These are phyloP conservation scores for Coturnix japonica DNA, from an alignment of 2,113 vertebrate genomes.

Conservation along the genomic window DNA sequence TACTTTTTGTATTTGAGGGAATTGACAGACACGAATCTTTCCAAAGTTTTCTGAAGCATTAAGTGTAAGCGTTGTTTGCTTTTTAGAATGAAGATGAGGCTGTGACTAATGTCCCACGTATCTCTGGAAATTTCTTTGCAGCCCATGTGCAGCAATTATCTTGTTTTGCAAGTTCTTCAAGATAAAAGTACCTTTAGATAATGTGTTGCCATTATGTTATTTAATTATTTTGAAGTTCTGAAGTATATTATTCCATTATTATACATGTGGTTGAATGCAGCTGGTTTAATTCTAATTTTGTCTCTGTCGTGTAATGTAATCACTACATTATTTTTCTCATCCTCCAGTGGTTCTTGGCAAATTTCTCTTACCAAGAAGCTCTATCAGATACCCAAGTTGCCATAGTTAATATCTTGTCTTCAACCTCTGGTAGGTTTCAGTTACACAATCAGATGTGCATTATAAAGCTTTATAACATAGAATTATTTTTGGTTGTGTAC, in stretches of 20 bases:
- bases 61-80: background rate
- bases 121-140: background rate
- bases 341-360: constrained; percentile 95
- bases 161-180: background rate
- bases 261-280: accelerated
- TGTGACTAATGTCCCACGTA: background rate
- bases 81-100: background rate
- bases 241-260: background rate
- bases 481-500: background rate
- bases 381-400: constrained; percentile 93
- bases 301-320: background rate
- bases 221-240: background rate
- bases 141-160: background rate
- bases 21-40: background rate
- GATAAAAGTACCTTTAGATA: constrained; percentile 4
- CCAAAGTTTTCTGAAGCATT: background rate
- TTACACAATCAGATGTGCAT: background rate
- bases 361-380: constrained; percentile 96
- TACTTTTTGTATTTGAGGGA: background rate
- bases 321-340: constrained; percentile 39
- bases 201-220: background rate
- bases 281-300: background rate
- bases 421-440: constrained; percentile 89
- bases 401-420: constrained; percentile 95
- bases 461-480: background rate